Percentiles rank a stretch among this genome's conserved stretches.
These are phyloP conservation scores for Rosalia funebris DNA, from an alignment of 2,888 invertebrate genomes.

Conservation along the genomic window DNA sequence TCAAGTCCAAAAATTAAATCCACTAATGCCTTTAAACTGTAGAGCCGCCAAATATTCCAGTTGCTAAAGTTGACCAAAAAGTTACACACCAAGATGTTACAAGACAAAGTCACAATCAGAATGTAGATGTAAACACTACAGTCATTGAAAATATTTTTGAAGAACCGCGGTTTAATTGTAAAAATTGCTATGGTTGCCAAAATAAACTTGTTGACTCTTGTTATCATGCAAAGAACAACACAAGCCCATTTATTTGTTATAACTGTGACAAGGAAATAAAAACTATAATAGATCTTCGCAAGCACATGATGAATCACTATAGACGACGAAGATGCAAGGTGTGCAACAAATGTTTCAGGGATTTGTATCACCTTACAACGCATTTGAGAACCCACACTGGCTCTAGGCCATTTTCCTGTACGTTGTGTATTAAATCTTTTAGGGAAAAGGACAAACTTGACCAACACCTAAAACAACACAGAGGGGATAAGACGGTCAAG, in stretches of 20 bases:
- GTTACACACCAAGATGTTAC: too few relatives aligned
- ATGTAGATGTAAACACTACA: neutral
- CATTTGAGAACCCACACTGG: slow-evolving; percentile 36
- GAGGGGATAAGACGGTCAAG: slow-evolving; percentile 17
- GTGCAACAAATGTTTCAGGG: slow-evolving; percentile 32
- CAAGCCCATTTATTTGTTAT: slow-evolving; percentile 27
- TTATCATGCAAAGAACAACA: slow-evolving; percentile 24
- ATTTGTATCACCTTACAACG: slow-evolving; percentile 13
- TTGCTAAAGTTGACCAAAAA: too few relatives aligned
- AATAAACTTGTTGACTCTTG: slow-evolving; percentile 28
- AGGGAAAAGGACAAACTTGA: slow-evolving; percentile 29
- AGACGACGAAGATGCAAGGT: slow-evolving; percentile 27
- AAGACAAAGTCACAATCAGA: too few relatives aligned
- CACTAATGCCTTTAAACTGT: too few relatives aligned
- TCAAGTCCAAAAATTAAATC: too few relatives aligned
- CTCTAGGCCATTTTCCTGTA: slow-evolving; percentile 33
- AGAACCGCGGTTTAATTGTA: slow-evolving; percentile 13
- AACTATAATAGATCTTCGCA: slow-evolving; percentile 26
- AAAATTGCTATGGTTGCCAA: slow-evolving; percentile 31
- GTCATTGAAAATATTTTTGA: neutral
- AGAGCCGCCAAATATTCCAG: slow-evolving; percentile 7
- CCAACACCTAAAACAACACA: slow-evolving; percentile 29
- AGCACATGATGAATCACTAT: slow-evolving; percentile 28
- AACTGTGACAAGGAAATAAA: slow-evolving; percentile 24
- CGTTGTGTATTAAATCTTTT: slow-evolving; percentile 30